Conservation (phyloP, 2,888 invertebrate genomes). For the Pristionchus fissidentatus region DNA sequence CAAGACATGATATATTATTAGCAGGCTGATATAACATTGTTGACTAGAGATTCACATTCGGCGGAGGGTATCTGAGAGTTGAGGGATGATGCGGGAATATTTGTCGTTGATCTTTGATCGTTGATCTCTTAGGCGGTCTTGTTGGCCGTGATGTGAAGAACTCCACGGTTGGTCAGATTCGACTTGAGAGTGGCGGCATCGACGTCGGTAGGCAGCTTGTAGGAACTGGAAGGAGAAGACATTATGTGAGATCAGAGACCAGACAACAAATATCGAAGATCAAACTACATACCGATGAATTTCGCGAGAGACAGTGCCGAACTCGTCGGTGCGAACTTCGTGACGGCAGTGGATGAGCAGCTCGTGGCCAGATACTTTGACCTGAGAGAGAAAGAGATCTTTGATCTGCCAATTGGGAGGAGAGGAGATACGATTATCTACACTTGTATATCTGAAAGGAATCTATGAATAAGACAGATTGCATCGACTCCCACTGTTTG, state of each 20-base stretch:
- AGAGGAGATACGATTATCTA: neutral
- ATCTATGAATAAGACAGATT: neutral
- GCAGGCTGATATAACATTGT: neutral
- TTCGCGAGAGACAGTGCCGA: conserved; percentile 71
- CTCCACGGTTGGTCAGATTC: conserved; percentile 70
- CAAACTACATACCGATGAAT: conserved; percentile 56
- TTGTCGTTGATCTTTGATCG: neutral
- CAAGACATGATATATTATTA: neutral
- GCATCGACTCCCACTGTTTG: neutral
- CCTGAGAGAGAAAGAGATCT: conserved; percentile 59
- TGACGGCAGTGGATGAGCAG: conserved; percentile 73
- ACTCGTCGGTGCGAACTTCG: conserved; percentile 68
- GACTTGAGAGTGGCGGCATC: conserved; percentile 70
- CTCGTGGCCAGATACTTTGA: conserved; percentile 72
- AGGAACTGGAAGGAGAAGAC: conserved; percentile 49
- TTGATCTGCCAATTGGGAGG: neutral
- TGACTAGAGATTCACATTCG: conserved; percentile 40
- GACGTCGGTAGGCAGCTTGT: conserved; percentile 73
- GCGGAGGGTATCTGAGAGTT: neutral
- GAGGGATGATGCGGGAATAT: neutral
- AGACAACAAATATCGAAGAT: too few species aligned
- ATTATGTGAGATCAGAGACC: neutral
- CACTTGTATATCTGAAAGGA: neutral
- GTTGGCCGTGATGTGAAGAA: conserved; percentile 71
- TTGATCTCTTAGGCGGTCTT: conserved; percentile 59